Evolutionary conservation across 2,113 vertebrate genomes (phyloP), one percentile per base, ranked within the genome.

Genomic region (Cebus imitator): DNA sequence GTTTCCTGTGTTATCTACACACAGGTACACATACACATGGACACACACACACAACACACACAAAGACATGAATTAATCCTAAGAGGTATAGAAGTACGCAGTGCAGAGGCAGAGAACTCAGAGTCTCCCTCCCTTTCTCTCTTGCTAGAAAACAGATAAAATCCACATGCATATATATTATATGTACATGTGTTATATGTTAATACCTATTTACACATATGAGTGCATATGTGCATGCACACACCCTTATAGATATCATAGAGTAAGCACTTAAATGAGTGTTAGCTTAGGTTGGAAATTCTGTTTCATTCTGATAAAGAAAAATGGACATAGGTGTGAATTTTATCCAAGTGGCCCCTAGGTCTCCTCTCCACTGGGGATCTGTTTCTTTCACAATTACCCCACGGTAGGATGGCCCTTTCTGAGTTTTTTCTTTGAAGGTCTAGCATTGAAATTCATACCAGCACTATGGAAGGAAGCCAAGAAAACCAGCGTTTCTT

Each of bases 371-470:
- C 70, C 27, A 75, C 45, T 75, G 94, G 37, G 43, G 17, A 68
- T 10, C 61, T 86, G 7, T 86, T 83, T 64, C 50, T 85, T 78
- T 86, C 32, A 35, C 90, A 37, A n/a, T 89, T 85, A 83, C 8
- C 21, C 64, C 86, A 90, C 85, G 82, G 70, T 48, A 97, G 35
- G n/a, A 58, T 64, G 64, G 48, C 40, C 68, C 66, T 87, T 86
- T 43, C 68, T 86, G 95, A 72, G 66, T 13, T 70, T 88, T 72
- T 58, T 55, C 93, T 87, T 78, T 79, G 52, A 95, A 96, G 90
- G 66, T 30, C 70, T 96, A 85, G 50, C 30, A 92, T 6, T 72
- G 90, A 97, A 97, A 96, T 92, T 95, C 94, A 90, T 79, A 95
- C 76, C 90, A 86, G 76, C 64, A 43, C 30, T 9, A 50, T 43